Base-by-base conservation (phyloP, 1,140 invertebrate genomes). In the Heliothis virescens region DNA sequence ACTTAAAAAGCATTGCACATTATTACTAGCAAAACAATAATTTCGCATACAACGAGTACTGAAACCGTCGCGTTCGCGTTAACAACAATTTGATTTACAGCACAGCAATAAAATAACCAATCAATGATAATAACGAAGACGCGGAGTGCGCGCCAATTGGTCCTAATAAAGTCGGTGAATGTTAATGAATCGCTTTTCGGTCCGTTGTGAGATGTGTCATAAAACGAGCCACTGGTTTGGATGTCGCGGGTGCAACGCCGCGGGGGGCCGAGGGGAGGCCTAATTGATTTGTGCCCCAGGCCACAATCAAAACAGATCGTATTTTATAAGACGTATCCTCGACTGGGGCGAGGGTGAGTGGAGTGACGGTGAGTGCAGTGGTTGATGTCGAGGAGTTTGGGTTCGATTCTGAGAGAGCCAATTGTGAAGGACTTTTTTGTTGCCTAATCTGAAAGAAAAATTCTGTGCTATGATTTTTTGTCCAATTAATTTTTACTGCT, bases 271-370 rank as follows among this genome's bases (percentile, higher is more conserved):
- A 79, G 86, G 90, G 88, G 85, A 84, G 86, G 82, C 89, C 93
- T 94, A 94, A 94, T 94, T 94, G 93, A 94, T 94, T 94, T 94
- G 92, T 91, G 93, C 93, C 93, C 92, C 89, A 90, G 93, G 93
- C 93, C 93, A 93, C 93, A 94, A 94, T 94, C 93, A 94, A 94
- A 94, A 94, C 93, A 94, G 93, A 94, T 94, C 93, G 93, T 94
- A 94, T 93, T 94, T 94, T 94, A 94, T 93, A 94, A 93, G 92
- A 93, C 87, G 90, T 90, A 92, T 92, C 88, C 83, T 84, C 48
- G 69, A 65, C 62, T 81, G 87, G 92, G 91, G 92, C 81, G 93
- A 92, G 92, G 91, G 92, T 92, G 88, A 69, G 74, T 60, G 77
- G 47, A 67, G 60, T 80, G 34, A 41, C 3, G 34, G 34, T 41